phyloP scores from a whole-genome alignment of 2,888 invertebrate genomes.

The Tetropium fuscum region DNA sequence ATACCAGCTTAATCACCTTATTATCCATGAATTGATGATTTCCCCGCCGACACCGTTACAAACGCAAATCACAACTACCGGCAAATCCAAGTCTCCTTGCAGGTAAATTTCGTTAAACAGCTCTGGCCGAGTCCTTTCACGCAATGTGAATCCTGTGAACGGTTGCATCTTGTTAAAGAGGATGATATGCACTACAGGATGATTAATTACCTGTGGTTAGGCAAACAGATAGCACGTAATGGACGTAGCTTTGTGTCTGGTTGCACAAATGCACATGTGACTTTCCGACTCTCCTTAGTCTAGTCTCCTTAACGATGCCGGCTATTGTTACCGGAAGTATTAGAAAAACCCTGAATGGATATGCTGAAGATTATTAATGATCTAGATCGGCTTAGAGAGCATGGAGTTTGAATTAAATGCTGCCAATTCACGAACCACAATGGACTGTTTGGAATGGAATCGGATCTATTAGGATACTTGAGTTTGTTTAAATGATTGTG shows the following conservation, averaged over 20 bases:
- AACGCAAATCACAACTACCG: neutral
- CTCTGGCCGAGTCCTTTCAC: slow-evolving; percentile 7
- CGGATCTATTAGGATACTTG: slow-evolving; percentile 31
- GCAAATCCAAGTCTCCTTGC: neutral
- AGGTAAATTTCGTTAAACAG: neutral
- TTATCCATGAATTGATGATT: slow-evolving; percentile 1
- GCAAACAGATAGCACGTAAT: slow-evolving; percentile 63
- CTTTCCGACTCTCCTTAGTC: slow-evolving; percentile 41
- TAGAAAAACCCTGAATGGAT: slow-evolving; percentile 58
- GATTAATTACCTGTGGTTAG: slow-evolving; percentile 65
- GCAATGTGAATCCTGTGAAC: slow-evolving; percentile 44
- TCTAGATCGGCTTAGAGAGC: slow-evolving; percentile 53
- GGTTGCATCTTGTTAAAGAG: slow-evolving; percentile 62
- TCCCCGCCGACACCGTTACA: neutral
- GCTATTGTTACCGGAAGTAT: slow-evolving; percentile 60
- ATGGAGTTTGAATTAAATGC: slow-evolving; percentile 55
- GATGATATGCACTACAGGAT: slow-evolving; percentile 65
- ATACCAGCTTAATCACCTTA: neutral
- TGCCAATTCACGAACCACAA: slow-evolving; percentile 41
- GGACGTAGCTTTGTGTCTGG: slow-evolving; percentile 56
- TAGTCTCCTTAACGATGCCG: slow-evolving; percentile 57
- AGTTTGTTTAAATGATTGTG: slow-evolving; percentile 38
- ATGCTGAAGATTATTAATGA: slow-evolving; percentile 64
- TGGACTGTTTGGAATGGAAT: slow-evolving; percentile 30
- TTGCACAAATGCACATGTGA: slow-evolving; percentile 52